Evolutionary conservation across 2,797 vertebrate species (phyloP).

Genomic region (Sarcophilus harrisii): DNA sequence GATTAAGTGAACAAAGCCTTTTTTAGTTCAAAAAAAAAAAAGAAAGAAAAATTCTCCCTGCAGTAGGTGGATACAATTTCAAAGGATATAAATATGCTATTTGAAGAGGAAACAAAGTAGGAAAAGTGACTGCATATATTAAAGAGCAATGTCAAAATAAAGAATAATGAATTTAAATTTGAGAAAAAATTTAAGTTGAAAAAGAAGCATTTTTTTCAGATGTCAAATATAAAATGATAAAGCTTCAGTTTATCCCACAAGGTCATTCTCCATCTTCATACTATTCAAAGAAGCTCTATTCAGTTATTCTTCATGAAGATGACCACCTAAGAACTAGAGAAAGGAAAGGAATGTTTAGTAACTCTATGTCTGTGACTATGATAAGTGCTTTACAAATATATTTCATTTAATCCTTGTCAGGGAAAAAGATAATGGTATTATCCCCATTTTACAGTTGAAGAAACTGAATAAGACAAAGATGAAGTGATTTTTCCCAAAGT

Average conservation of each 20-base stretch:
- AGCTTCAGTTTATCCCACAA: background rate
- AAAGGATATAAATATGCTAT: conserved; percentile 53
- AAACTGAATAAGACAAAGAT: background rate
- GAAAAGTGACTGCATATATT: conserved; percentile 1
- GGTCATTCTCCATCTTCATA: background rate
- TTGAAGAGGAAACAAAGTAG: conserved; percentile 20
- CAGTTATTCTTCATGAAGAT: background rate
- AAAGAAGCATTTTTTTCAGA: background rate
- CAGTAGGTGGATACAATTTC: conserved; percentile 49
- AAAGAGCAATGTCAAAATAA: conserved; percentile 12
- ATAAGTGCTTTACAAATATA: background rate
- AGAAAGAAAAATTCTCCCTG: background rate
- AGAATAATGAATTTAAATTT: conserved; percentile 49
- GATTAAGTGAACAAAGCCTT: conserved; percentile 50
- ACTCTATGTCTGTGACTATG: background rate
- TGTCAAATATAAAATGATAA: conserved; percentile 13
- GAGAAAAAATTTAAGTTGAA: conserved; percentile 19
- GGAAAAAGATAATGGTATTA: background rate
- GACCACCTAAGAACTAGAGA: background rate
- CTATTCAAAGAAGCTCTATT: background rate
- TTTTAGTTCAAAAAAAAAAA: conserved; percentile 54
- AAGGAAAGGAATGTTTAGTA: background rate
- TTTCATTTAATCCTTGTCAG: background rate
- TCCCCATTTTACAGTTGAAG: background rate
- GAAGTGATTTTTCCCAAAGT: background rate